Evolutionary conservation across 1,140 invertebrate genomes (phyloP), one percentile per base, ranked within the genome.

Genomic region (Dreissena polymorpha): DNA sequence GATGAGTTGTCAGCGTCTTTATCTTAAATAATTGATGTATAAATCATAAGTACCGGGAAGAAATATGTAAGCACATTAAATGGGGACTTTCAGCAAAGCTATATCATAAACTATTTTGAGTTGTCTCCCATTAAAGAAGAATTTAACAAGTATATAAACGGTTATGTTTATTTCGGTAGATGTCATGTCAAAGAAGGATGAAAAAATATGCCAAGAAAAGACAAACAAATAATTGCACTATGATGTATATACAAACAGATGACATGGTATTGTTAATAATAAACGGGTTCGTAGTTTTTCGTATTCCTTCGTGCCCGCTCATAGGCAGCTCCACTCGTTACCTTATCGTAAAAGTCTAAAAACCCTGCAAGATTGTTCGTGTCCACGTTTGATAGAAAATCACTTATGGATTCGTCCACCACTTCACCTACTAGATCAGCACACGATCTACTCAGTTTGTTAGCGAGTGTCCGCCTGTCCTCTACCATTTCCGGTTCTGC

Each of bases 381-480:
- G 70, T 82, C 63, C 3, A 82, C 79, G 39, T 74, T 82, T 25
- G 79, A 71, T 50, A 82, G 39, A 49, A 82, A 82, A 63, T 73
- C 70, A 67, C 57, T 73, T 70, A 82, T 82, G 10, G 79, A 82
- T 65, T 82, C 79, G 27, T 82, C 79, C 10, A 82, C 79, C n/a
- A 71, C 50, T 27, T 55, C 18, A n/a, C 79, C 79, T 0, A 39
- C 50, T 21, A 82, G 67, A 39, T 82, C 79, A 18, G 79, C 71
- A 67, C 79, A 82, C 39, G 79, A 73, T 55, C 39, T 67, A 23
- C 12, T 73, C 7, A 82, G 50, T 25, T 82, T 25, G 12, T 49
- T 10, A 14, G 69, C 63, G 27, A 82, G 70, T 10, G 39, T 39
- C 39, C 39, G 39, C 39, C 3, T 23, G 16, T 63, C 23, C 60